Conservation (phyloP, 2,113 vertebrate genomes). For the Paratilapia polleni region DNA sequence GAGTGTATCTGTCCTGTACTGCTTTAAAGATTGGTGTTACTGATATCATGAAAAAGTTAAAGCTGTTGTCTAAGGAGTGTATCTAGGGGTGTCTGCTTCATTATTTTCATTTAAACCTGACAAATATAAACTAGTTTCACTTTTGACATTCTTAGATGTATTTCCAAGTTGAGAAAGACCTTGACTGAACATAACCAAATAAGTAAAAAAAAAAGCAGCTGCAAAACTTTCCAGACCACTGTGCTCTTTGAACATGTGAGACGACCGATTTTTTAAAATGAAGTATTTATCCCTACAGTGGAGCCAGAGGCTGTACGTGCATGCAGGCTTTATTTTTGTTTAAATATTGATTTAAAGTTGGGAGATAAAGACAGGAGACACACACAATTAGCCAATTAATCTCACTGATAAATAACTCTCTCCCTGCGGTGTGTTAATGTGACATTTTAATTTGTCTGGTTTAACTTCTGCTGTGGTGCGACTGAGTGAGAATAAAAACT, state of each 20-base stretch:
- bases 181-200: neutral
- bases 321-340: neutral
- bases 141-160: neutral
- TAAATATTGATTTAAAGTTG: neutral
- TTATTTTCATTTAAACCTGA: neutral
- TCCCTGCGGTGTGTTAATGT: constrained; percentile 17
- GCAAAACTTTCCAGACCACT: neutral
- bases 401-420: constrained; percentile 28
- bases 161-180: neutral
- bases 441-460: constrained; percentile 47
- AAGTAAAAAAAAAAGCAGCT: neutral
- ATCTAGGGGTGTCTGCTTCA: neutral
- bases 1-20: neutral
- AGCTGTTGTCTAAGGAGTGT: neutral
- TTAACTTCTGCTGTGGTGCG: constrained; percentile 41
- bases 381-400: constrained; percentile 27
- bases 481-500: constrained; percentile 32
- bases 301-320: neutral
- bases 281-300: neutral
- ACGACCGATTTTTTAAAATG: neutral
- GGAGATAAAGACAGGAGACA: neutral
- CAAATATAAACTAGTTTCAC: neutral
- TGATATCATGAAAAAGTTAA: neutral
- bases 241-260: neutral
- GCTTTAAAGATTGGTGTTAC: neutral